These are phyloP conservation scores for Atopsyche davidsoni DNA, from an alignment of 1,140 invertebrate genomes.

Conservation along the genomic window DNA sequence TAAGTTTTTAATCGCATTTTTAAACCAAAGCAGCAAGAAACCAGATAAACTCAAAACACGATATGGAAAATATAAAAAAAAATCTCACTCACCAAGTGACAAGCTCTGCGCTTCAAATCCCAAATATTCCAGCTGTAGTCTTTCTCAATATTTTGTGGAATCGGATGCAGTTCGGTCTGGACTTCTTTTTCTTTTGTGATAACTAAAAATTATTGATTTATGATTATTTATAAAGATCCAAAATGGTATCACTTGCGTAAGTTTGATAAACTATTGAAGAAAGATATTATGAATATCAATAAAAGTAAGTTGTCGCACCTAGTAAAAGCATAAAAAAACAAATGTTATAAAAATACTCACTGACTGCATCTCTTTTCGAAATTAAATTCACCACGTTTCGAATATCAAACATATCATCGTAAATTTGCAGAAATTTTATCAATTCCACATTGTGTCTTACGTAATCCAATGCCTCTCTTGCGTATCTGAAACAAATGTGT, in stretches of 20 bases:
- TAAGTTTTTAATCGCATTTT: too few species aligned
- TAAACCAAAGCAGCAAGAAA: too few species aligned
- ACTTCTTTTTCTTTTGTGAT: conserved; percentile 50
- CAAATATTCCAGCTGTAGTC: conserved; percentile 72
- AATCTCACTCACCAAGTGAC: conserved; percentile 54
- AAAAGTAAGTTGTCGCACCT: neutral
- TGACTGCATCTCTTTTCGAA: conserved; percentile 7
- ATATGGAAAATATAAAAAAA: conserved; percentile 2
- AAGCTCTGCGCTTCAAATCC: conserved; percentile 63
- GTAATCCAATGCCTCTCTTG: conserved; percentile 50
- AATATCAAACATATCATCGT: conserved; percentile 46
- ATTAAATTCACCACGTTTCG: conserved; percentile 34
- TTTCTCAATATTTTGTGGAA: conserved; percentile 56
- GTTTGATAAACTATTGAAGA: neutral
- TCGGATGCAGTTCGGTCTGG: conserved; percentile 66
- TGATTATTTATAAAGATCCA: neutral
- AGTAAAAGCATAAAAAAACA: conserved; percentile 1
- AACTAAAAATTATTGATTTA: conserved; percentile 18
- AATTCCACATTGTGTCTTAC: conserved; percentile 52
- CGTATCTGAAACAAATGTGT: conserved; percentile 45
- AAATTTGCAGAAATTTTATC: conserved; percentile 53
- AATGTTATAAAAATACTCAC: conserved; percentile 12
- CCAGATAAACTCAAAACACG: too few species aligned
- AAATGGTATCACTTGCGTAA: neutral
- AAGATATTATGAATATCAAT: neutral